Evolutionary conservation across 2,888 invertebrate species (phyloP).

Genomic region (Drosophila kambysellisi): DNA sequence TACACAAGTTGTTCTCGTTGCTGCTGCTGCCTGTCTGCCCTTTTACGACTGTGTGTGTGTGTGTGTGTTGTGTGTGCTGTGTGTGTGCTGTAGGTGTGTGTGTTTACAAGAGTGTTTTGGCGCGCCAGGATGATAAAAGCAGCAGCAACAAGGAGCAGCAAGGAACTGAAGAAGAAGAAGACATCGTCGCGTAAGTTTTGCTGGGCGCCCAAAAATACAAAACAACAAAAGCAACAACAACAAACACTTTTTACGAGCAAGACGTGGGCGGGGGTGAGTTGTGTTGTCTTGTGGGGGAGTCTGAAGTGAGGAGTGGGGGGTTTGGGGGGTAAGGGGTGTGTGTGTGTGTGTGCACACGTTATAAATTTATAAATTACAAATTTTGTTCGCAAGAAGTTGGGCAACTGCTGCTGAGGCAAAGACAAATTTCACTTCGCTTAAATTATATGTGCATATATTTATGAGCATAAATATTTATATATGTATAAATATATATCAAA

Average conservation of each 20-base stretch:
- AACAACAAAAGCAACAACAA: conserved; percentile 26
- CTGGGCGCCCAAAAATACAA: conserved; percentile 54
- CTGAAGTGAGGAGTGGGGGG: background rate
- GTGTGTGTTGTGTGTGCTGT: conserved; percentile 28
- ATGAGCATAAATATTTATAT: background rate
- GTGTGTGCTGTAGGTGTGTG: conserved; percentile 22
- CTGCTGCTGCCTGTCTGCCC: conserved; percentile 33
- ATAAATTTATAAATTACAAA: conserved; percentile 85
- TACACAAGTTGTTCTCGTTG: conserved; percentile 68
- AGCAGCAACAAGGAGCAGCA: conserved; percentile 16
- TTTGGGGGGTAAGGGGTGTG: background rate
- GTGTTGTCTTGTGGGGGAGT: conserved; percentile 27
- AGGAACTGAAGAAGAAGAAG: background rate
- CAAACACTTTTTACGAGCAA: conserved; percentile 60
- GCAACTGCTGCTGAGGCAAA: conserved; percentile 1
- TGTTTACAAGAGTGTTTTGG: conserved; percentile 76
- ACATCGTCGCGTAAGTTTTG: conserved; percentile 47
- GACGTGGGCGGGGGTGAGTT: conserved; percentile 3
- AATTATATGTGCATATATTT: conserved; percentile 30
- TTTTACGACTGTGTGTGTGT: conserved; percentile 31
- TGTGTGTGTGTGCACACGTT: conserved; percentile 51
- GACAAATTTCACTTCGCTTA: conserved; percentile 47
- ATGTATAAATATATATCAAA: background rate
- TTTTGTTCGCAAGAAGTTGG: conserved; percentile 58
- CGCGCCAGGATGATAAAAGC: conserved; percentile 52